Evolutionary conservation across 2,888 invertebrate species (phyloP).

Genomic region (Trissonchulus sp.): DNA sequence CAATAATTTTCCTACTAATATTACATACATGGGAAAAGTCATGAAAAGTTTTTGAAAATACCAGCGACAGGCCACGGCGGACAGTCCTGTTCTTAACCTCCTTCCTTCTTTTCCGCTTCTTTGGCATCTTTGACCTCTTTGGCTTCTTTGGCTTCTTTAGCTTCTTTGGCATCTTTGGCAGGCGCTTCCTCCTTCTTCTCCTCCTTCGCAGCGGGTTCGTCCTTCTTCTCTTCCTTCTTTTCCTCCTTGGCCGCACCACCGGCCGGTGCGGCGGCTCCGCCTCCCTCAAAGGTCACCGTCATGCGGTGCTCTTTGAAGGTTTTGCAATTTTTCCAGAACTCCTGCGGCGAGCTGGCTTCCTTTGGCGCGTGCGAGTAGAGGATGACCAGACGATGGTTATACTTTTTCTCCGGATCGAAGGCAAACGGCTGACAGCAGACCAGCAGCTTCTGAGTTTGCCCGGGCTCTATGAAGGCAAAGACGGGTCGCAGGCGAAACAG

Average conservation of each 20-base stretch:
- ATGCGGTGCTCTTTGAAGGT: slow-evolving; percentile 23
- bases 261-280: not conserved
- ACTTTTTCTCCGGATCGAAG: slow-evolving; percentile 23
- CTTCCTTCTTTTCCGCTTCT: no score
- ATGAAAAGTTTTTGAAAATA: no score
- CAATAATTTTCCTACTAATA: no score
- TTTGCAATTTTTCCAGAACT: not conserved
- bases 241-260: not conserved
- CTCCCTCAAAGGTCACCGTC: slow-evolving; percentile 20
- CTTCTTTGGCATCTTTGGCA: not conserved
- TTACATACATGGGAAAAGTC: no score
- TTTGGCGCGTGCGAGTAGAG: not conserved
- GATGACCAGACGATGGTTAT: slow-evolving; percentile 23
- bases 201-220: not conserved
- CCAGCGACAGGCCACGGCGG: no score
- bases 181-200: not conserved
- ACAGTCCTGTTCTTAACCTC: no score
- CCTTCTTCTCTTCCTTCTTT: not conserved
- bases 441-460: not conserved
- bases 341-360: slow-evolving; percentile 14
- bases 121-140: no score
- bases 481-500: not conserved
- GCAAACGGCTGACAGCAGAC: slow-evolving; percentile 2
- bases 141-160: not conserved
- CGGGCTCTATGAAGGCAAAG: not conserved